Percentiles rank a stretch among this genome's conserved stretches.
Evolutionary conservation across 2,888 invertebrate genomes (phyloP).

Genomic region (Catocala sponsa): DNA sequence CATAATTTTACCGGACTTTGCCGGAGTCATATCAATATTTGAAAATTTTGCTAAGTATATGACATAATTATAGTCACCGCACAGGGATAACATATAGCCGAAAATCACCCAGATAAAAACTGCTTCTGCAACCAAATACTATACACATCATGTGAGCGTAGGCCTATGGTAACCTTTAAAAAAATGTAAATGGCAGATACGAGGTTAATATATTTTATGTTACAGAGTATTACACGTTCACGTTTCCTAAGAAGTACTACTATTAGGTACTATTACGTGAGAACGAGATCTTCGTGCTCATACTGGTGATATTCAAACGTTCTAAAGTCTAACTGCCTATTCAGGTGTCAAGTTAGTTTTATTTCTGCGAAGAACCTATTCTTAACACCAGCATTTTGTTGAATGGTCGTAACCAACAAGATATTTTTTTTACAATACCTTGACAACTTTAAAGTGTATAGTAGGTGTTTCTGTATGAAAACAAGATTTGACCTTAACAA

Average conservation of each 20-base stretch:
- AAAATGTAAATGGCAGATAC: slow-evolving; percentile 6
- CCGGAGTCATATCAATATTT: too few relatives aligned
- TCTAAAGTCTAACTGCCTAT: slow-evolving; percentile 23
- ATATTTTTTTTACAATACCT: too few relatives aligned
- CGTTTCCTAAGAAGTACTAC: slow-evolving; percentile 6
- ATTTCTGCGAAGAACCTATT: slow-evolving; percentile 43
- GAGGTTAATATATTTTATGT: slow-evolving; percentile 15
- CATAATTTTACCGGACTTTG: too few relatives aligned
- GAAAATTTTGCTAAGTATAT: too few relatives aligned
- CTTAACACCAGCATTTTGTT: slow-evolving; percentile 35
- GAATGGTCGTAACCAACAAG: slow-evolving; percentile 36
- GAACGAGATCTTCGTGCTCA: slow-evolving; percentile 10
- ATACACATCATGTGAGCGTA: too few relatives aligned
- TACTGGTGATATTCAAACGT: slow-evolving; percentile 4
- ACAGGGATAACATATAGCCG: too few relatives aligned
- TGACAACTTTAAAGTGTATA: too few relatives aligned
- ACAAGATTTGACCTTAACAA: too few relatives aligned
- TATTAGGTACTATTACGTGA: slow-evolving; percentile 17
- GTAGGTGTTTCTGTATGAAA: too few relatives aligned
- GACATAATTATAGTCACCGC: too few relatives aligned
- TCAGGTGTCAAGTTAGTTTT: slow-evolving; percentile 25
- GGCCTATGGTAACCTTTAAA: background rate
- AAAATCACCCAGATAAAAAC: too few relatives aligned
- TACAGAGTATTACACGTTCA: slow-evolving; percentile 8
- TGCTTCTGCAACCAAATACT: too few relatives aligned